Evolutionary conservation across 2,888 invertebrate species (phyloP).

Genomic region (Microplitis deprimator): DNA sequence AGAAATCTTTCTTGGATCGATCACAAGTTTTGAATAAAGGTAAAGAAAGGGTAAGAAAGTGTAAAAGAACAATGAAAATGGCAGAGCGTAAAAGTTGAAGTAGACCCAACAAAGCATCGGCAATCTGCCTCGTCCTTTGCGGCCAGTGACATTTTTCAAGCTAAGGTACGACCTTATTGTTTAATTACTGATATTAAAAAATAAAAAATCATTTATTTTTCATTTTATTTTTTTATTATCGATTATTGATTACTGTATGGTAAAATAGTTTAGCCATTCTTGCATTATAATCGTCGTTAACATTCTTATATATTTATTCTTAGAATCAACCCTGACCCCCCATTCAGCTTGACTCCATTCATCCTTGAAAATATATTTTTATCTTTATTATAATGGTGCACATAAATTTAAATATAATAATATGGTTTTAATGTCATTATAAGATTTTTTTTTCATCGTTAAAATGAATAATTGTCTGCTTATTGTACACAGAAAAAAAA

Average conservation of each 20-base stretch:
- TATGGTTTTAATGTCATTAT: not conserved
- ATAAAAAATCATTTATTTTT: conserved; percentile 6
- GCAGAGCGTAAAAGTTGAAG: conserved; percentile 61
- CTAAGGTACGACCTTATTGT: conserved; percentile 60
- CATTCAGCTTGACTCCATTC: not conserved
- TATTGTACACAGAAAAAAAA: too few species aligned
- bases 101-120: conserved; percentile 62
- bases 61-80: conserved; percentile 53
- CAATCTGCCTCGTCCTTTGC: conserved; percentile 67
- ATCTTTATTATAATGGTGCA: not conserved
- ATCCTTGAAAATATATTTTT: conserved; percentile 3
- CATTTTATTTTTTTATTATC: conserved; percentile 21
- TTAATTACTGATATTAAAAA: not conserved
- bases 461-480: too few species aligned
- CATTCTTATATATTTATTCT: conserved; percentile 13
- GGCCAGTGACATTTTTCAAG: conserved; percentile 66
- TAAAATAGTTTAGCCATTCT: conserved; percentile 21
- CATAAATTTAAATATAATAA: not conserved
- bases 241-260: conserved; percentile 25
- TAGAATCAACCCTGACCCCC: conserved; percentile 7
- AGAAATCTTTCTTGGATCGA: not conserved
- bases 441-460: not conserved
- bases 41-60: conserved; percentile 20
- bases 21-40: not conserved
- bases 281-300: not conserved